A percentile compares a stretch with the other conserved stretches of the same genome.
phyloP scores from a whole-genome alignment of 2,888 invertebrate genomes.

The Leptinotarsa juncta region DNA sequence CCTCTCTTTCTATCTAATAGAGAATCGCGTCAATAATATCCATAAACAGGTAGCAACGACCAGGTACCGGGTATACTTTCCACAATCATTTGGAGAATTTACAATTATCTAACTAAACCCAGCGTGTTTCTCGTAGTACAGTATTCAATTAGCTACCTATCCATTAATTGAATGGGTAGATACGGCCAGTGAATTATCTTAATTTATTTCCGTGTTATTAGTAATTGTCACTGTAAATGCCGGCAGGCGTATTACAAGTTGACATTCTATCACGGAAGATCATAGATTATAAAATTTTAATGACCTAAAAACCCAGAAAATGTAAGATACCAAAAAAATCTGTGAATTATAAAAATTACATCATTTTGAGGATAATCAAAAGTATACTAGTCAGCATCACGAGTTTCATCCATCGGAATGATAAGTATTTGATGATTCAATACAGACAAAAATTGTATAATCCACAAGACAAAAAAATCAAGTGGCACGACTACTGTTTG shows the following conservation, averaged over 20 bases:
- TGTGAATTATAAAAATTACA: too few species aligned
- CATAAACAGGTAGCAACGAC: neutral
- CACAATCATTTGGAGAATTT: neutral
- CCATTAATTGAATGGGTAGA: constrained; percentile 7
- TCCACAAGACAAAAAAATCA: too few species aligned
- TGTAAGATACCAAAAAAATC: too few species aligned
- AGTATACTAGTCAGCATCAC: too few species aligned
- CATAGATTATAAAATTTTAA: neutral
- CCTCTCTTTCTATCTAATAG: neutral
- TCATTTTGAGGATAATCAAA: too few species aligned
- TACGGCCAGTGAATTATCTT: neutral
- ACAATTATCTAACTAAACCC: neutral
- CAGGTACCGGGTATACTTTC: neutral
- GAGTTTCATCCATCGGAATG: too few species aligned
- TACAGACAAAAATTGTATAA: too few species aligned
- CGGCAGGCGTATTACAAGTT: neutral
- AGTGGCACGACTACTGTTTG: too few species aligned
- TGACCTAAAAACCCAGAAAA: too few species aligned
- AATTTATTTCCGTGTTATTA: neutral
- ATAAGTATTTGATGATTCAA: too few species aligned
- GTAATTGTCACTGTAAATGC: neutral
- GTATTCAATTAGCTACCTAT: neutral
- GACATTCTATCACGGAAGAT: neutral
- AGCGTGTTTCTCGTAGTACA: constrained; percentile 10
- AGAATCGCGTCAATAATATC: neutral